Base-by-base conservation (phyloP, 2,113 vertebrate species). In the Cyanoliseus patagonus region DNA sequence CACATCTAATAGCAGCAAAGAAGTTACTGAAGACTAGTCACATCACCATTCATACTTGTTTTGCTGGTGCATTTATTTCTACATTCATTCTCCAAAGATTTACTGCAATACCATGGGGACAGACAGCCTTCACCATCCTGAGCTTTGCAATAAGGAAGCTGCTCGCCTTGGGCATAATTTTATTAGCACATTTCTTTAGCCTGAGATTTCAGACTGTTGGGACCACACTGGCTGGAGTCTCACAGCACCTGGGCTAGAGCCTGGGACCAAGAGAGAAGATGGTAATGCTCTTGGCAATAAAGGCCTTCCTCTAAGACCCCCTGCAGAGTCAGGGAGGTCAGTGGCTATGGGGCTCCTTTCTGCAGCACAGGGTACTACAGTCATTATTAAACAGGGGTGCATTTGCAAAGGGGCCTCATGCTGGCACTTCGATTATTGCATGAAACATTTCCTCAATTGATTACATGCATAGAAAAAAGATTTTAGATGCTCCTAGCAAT, bases 21-120 rank as follows among this genome's bases (percentile, higher is more conserved):
- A 87, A 86, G 30, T 84, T 61, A 85, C 74, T 33, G 37, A 89
- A 91, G 62, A 79, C 74, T 85, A 91, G 19, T 69, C 78, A 66
- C 53, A 80, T 35, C 33, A 53, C 59, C 87, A 74, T 19, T 89
- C 85, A 74, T 6, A 66, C 70, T 59, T 42, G 2, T 57, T 93
- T 84, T 95, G 95, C 95, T 97, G 95, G 95, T 95, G 96, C 85
- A 59, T 85, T 90, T 91, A 66, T 63, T 79, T 94, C 90, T 80
- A 95, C 84, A 91, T 94, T 96, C 81, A 92, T 46, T 84, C 91
- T 90, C 62, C 92, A 66, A n/a, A 74, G 53, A 68, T 37, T 53
- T 49, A 87, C 62, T 10, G 17, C 3, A 1, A 69, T 33, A 73
- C 17, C 39, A 46, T 1, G 7, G 44, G 41, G 89, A 79, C 62